Conservation (phyloP, 2,888 invertebrate genomes). For the Amblyjoppa fuscipennis region DNA sequence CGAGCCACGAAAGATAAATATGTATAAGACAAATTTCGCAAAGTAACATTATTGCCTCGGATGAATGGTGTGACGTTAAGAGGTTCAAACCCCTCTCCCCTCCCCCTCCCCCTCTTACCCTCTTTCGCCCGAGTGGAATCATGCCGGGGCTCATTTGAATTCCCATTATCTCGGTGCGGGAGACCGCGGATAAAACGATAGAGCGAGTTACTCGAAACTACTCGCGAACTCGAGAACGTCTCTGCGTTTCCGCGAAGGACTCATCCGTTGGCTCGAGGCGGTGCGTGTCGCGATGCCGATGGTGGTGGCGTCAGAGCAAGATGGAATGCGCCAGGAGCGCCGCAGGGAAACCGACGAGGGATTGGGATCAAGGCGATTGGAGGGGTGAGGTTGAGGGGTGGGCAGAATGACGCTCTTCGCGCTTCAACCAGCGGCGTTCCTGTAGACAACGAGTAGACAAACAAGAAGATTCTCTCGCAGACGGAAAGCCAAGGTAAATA, state of each 20-base stretch:
- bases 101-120: not conserved
- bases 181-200: conserved; percentile 3
- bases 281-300: not conserved
- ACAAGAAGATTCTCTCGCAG: conserved; percentile 28
- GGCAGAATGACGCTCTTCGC: not conserved
- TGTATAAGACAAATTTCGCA: not conserved
- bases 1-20: not conserved
- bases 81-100: not conserved
- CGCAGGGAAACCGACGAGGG: not conserved
- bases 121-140: not conserved
- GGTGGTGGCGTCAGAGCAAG: not conserved
- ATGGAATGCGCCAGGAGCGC: not conserved
- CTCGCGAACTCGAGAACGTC: not conserved
- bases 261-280: conserved; percentile 2
- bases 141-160: conserved; percentile 8
- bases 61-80: not conserved
- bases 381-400: not conserved
- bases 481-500: conserved; percentile 57
- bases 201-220: not conserved
- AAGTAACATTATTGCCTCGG: not conserved
- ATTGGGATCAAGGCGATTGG: not conserved
- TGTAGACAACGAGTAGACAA: conserved; percentile 42
- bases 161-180: conserved; percentile 1
- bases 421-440: not conserved
- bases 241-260: not conserved